A percentile compares a stretch with the other conserved stretches of the same genome.
phyloP scores from a whole-genome alignment of 1,140 invertebrate genomes.

The Mercenaria mercenaria region DNA sequence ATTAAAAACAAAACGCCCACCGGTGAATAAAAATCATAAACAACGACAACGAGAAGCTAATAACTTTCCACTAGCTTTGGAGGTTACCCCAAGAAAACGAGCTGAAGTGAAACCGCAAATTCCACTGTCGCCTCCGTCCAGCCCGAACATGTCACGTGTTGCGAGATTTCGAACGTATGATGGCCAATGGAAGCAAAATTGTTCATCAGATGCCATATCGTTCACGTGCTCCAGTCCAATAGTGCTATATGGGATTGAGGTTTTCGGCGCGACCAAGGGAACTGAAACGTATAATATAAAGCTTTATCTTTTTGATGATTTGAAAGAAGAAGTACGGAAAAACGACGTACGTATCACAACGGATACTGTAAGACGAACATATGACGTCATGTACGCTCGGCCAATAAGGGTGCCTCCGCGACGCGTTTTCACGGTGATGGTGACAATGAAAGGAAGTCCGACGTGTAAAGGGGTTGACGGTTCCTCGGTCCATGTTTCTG shows the following conservation, averaged over 20 bases:
- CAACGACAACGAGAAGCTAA: not conserved
- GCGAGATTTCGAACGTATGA: constrained; percentile 53
- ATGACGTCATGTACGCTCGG: constrained; percentile 52
- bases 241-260: constrained; percentile 55
- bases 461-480: constrained; percentile 59
- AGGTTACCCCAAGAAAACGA: not conserved
- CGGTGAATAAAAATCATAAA: not conserved
- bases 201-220: constrained; percentile 50
- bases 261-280: constrained; percentile 42
- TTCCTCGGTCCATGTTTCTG: not conserved
- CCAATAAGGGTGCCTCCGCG: constrained; percentile 49
- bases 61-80: not conserved
- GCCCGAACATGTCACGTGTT: constrained; percentile 48
- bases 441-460: constrained; percentile 50
- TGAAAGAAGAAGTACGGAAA: constrained; percentile 49
- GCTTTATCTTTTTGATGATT: constrained; percentile 49
- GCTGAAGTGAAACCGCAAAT: not conserved
- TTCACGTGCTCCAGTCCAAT: constrained; percentile 56
- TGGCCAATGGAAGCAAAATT: constrained; percentile 55
- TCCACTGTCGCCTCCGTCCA: not conserved
- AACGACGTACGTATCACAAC: constrained; percentile 42
- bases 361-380: constrained; percentile 12
- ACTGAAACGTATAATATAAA: constrained; percentile 47
- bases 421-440: constrained; percentile 43
- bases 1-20: constrained; percentile 13